Base-by-base conservation (phyloP, 2,113 vertebrate genomes). In the Parus major region DNA sequence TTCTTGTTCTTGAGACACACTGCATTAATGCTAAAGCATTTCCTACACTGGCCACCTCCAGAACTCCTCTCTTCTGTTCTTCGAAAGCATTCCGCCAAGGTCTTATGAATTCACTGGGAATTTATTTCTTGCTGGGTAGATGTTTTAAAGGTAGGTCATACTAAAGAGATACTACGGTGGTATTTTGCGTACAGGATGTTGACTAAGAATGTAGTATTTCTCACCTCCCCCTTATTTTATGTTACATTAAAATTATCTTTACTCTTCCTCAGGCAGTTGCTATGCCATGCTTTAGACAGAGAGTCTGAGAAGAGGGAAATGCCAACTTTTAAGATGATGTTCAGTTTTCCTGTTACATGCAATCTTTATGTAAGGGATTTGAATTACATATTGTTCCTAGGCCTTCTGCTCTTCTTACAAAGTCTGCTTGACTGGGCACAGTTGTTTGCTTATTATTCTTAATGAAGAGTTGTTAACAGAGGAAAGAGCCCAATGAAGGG, bases 221-320 rank as follows among this genome's bases (percentile, higher is more conserved):
- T 92, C 95, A 97, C 95, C 94, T 97, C 87, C 88, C 61, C 78
- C 96, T 95, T 94, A 88, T 91, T 97, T 97, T 93, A 82, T 70
- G 94, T 92, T 82, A 28, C 83, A 77, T 94, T 96, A 93, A 81
- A 78, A 87, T 93, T 92, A 73, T 93, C 95, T 94, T 96, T 94
- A 96, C 96, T 96, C 95, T 95, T 90, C 76, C 55, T 91, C 73
- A 81, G 64, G 91, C 95, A 95, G 75, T 81, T 92, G 94, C 91
- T 95, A 88, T 80, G 82, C 88, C 92, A 93, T 50, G 28, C 73
- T 95, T 85, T 91, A 36, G 66, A 94, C 53, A 69, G 82, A 83
- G 76, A 88, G 52, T 80, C 88, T 87, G 60, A 88, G 91, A 92
- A 93, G 83, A 77, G 77, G 53, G 56, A 96, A 95, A 96, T 94